Evolutionary conservation across 2,888 invertebrate genomes (phyloP), one percentile per base, ranked within the genome.

Genomic region (Lycia hirtaria): DNA sequence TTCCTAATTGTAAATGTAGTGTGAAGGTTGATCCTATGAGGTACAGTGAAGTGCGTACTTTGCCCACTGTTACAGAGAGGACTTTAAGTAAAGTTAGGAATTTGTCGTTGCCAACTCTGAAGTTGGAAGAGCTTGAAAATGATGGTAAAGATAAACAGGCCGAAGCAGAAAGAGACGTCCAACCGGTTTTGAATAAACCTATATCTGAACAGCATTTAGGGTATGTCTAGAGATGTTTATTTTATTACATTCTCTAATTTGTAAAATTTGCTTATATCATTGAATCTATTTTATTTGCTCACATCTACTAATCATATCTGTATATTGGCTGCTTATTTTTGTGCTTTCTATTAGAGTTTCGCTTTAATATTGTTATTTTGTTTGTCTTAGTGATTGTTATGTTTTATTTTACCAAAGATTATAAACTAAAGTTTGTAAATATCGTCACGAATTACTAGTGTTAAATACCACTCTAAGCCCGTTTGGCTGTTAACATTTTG

Each of bases 191-290:
- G 15, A 83, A 57, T 60, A 92, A 91, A 74, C 90, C 90, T 10
- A 84, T 93, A 64, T 92, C 93, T 55, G 93, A 93, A 78, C 92
- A 93, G 70, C 93, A 93, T 77, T 89, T 93, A 80, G 93, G 93
- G 37, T 93, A 93, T 78, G 93, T 93, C 64, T 93, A 87, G 78
- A 60, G n/a, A n/a, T n/a, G n/a, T n/a, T n/a, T n/a, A n/a, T n/a
- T n/a, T n/a, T n/a, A n/a, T n/a, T n/a, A 10, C 12, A 41, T 35
- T 37, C 19, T 43, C 20, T 49, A 40, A 33, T 33, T 24, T 47
- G 45, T 41, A 26, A 26, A 2, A 22, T 32, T 26, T 57, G 45
- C 48, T 45, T 57, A 50, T 67, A 14, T 17, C 22, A 33, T 10
- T 65, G 69, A 63, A 56, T n/a, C n/a, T n/a, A 62, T 62, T 68